phyloP scores from a whole-genome alignment of 2,797 vertebrate species.

The Siniperca scherzeri region DNA sequence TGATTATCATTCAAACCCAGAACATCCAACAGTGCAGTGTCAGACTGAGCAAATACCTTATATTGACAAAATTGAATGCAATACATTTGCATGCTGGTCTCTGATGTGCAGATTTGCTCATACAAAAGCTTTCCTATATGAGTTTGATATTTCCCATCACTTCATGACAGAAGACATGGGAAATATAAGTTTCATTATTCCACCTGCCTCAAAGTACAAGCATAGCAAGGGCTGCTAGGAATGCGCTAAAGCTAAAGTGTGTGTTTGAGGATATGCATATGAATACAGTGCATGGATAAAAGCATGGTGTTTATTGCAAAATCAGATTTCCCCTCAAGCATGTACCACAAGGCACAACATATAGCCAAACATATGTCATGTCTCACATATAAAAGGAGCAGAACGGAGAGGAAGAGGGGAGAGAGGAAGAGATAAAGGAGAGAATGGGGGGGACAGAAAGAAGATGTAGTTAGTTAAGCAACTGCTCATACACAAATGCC shows the following conservation, averaged over 20 bases:
- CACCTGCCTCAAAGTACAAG: slow-evolving; percentile 19
- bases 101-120: slow-evolving; percentile 15
- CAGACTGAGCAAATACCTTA: not conserved
- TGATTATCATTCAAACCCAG: not conserved
- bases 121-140: slow-evolving; percentile 5
- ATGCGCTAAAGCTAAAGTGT: slow-evolving; percentile 6
- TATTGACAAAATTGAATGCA: slow-evolving; percentile 4
- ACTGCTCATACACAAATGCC: not conserved
- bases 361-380: slow-evolving; percentile 13
- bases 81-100: slow-evolving; percentile 47
- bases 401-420: not conserved
- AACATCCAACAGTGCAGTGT: not conserved
- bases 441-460: not conserved
- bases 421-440: not conserved
- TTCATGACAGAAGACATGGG: slow-evolving; percentile 4
- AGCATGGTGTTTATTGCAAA: slow-evolving; percentile 56
- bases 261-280: slow-evolving; percentile 39
- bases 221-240: slow-evolving; percentile 7
- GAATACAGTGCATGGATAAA: slow-evolving; percentile 62
- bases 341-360: slow-evolving; percentile 20
- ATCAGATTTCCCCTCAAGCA: slow-evolving; percentile 35
- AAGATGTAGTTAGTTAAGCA: not conserved
- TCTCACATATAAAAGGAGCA: not conserved
- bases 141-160: slow-evolving; percentile 31
- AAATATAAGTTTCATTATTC: not conserved